Evolutionary conservation across 1,140 invertebrate species (phyloP).

Genomic region (Hesperophylax magnus): DNA sequence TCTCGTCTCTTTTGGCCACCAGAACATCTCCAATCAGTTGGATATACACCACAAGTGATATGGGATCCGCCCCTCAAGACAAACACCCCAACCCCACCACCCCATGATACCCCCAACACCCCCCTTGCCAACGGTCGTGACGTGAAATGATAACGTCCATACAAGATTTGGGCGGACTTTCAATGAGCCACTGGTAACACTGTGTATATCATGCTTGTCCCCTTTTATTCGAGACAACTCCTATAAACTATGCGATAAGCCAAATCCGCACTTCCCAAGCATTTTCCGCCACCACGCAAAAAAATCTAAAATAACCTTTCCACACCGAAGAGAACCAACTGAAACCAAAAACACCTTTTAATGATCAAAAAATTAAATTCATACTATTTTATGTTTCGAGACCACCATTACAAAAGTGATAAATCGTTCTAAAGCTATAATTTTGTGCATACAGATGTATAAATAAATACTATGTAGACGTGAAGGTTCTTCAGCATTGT

Average conservation of each 20-base stretch:
- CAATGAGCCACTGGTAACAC: constrained; percentile 55
- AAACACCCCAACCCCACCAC: not conserved
- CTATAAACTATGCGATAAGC: constrained; percentile 38
- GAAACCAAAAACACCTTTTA: not conserved
- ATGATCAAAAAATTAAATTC: not conserved
- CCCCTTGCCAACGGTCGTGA: constrained; percentile 6
- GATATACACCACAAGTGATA: constrained; percentile 6
- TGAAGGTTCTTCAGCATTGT: no score
- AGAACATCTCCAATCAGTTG: constrained; percentile 22
- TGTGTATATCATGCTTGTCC: constrained; percentile 55
- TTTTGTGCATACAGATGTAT: no score
- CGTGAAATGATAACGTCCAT: constrained; percentile 54
- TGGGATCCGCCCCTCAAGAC: not conserved
- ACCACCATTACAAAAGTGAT: no score
- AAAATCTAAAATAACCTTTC: not conserved
- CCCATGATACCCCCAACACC: not conserved
- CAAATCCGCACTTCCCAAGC: not conserved
- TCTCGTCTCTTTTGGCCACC: constrained; percentile 22
- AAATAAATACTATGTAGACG: no score
- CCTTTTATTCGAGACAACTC: constrained; percentile 51
- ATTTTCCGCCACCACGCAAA: not conserved
- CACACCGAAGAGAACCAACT: not conserved
- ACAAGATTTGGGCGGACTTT: constrained; percentile 57
- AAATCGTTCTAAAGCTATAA: no score
- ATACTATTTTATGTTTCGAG: no score